Conservation (phyloP, 1,140 invertebrate species). For the Harpegnathos saltator region DNA sequence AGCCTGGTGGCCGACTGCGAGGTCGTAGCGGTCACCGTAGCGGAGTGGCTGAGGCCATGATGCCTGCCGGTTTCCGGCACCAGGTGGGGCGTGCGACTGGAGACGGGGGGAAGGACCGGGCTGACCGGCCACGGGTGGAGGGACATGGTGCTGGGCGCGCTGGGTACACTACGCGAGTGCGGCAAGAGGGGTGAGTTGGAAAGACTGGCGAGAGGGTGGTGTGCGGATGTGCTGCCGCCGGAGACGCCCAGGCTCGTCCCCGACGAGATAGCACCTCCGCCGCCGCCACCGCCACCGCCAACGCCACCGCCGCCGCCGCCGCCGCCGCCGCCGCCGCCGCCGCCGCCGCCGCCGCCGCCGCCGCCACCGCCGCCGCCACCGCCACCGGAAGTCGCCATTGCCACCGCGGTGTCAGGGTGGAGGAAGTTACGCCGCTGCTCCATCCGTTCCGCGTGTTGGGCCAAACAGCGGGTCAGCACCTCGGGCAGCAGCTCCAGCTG, state of each 20-base stretch:
- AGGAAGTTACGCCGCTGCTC: slow-evolving; percentile 93
- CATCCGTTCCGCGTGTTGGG: slow-evolving; percentile 89
- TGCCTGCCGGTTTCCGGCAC: slow-evolving; percentile 89
- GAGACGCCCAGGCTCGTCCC: slow-evolving; percentile 80
- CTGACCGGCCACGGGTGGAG: slow-evolving; percentile 91
- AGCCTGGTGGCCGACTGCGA: slow-evolving; percentile 81
- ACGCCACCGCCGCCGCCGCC: slow-evolving; percentile 81
- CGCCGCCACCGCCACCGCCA: slow-evolving; percentile 57
- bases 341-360: slow-evolving; percentile 43
- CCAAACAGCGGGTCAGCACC: slow-evolving; percentile 91
- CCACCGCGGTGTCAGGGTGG: slow-evolving; percentile 93
- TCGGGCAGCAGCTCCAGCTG: slow-evolving; percentile 94
- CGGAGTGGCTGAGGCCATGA: slow-evolving; percentile 81
- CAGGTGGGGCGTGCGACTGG: slow-evolving; percentile 90
- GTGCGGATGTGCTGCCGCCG: slow-evolving; percentile 56
- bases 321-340: slow-evolving; percentile 90
- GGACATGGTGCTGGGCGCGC: slow-evolving; percentile 83
- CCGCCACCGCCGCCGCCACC: slow-evolving; percentile 74
- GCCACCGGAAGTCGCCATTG: slow-evolving; percentile 83
- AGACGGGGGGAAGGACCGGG: slow-evolving; percentile 90
- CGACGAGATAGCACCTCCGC: slow-evolving; percentile 73
- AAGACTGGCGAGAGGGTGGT: slow-evolving; percentile 79
- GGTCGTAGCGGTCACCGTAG: slow-evolving; percentile 82
- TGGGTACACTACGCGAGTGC: slow-evolving; percentile 87
- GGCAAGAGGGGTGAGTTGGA: slow-evolving; percentile 87